A percentile compares a stretch with the other conserved stretches of the same genome.
Conservation (phyloP, 2,113 vertebrate species). For the Tretioscincus oriximinensis region DNA sequence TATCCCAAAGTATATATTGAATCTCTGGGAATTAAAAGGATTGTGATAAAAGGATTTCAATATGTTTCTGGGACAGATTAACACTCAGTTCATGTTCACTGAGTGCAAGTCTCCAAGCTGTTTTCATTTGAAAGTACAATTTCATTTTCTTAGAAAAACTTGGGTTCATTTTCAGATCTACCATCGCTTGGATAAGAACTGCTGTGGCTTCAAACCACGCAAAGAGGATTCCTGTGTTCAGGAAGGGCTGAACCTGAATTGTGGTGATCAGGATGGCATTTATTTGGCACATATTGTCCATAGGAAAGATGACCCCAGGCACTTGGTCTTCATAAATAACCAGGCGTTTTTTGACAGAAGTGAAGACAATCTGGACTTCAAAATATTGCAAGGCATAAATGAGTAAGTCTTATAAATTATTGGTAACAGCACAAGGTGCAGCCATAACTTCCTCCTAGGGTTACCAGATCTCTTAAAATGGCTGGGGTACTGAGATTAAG, state of each 20-base stretch:
- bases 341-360: slow-evolving; percentile 92
- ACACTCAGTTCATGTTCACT: neutral
- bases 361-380: slow-evolving; percentile 94
- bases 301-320: slow-evolving; percentile 77
- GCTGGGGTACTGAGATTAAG: too few relatives aligned
- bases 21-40: neutral
- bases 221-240: slow-evolving; percentile 83
- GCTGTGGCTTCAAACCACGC: slow-evolving; percentile 93
- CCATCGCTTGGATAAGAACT: slow-evolving; percentile 88
- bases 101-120: neutral
- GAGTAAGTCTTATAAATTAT: slow-evolving; percentile 82
- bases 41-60: neutral
- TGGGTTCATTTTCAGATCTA: slow-evolving; percentile 81
- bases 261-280: slow-evolving; percentile 72
- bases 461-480: too few relatives aligned
- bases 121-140: neutral
- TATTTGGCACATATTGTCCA: slow-evolving; percentile 82
- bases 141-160: slow-evolving; percentile 41
- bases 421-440: neutral
- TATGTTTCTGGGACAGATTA: neutral
- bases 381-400: slow-evolving; percentile 88
- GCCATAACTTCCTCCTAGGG: too few relatives aligned
- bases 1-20: neutral
- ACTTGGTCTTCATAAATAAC: slow-evolving; percentile 87
- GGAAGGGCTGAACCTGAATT: slow-evolving; percentile 72